Evolutionary conservation across 2,888 invertebrate genomes (phyloP).

Genomic region (Epirrhoe tristata): DNA sequence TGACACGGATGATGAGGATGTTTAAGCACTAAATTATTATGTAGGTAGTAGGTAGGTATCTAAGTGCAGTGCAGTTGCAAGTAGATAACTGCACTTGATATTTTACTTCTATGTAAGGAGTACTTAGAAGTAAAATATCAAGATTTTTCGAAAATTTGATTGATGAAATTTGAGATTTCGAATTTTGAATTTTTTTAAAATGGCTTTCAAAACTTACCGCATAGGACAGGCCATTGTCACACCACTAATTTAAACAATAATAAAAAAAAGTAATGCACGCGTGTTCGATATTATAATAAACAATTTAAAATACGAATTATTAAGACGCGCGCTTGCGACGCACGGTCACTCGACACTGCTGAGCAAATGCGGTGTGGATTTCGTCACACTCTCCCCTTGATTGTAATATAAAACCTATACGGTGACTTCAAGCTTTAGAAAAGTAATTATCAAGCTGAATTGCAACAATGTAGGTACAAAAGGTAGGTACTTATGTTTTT

Average conservation of each 20-base stretch:
- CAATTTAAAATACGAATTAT: background rate
- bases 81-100: too few relatives aligned
- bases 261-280: constrained; percentile 39
- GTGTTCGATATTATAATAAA: constrained; percentile 16
- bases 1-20: too few relatives aligned
- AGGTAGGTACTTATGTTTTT: background rate
- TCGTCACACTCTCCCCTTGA: constrained; percentile 61
- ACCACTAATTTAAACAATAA: constrained; percentile 35
- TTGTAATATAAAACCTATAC: constrained; percentile 47
- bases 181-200: background rate
- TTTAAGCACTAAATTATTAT: too few relatives aligned
- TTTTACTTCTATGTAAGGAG: too few relatives aligned
- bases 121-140: too few relatives aligned
- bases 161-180: too few relatives aligned
- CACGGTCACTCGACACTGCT: constrained; percentile 57
- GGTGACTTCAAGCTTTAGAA: constrained; percentile 30
- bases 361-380: constrained; percentile 48
- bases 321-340: constrained; percentile 55
- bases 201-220: constrained; percentile 59
- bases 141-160: too few relatives aligned
- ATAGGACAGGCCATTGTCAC: constrained; percentile 76
- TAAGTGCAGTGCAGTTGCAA: background rate
- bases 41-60: background rate
- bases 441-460: constrained; percentile 7
- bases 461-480: constrained; percentile 1